phyloP scores from a whole-genome alignment of 1,140 invertebrate genomes.

The Conus betulinus region DNA sequence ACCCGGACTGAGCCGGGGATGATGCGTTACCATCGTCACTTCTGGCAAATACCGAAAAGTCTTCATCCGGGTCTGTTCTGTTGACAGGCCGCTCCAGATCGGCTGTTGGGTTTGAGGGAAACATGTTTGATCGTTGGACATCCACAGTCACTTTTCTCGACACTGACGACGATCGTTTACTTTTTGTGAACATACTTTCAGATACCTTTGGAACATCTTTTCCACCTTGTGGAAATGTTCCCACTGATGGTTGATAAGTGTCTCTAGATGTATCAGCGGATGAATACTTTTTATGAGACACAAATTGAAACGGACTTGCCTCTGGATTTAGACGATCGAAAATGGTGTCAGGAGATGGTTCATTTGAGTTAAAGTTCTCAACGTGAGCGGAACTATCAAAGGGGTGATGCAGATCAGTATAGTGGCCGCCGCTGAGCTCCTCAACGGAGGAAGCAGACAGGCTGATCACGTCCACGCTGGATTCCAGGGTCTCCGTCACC shows the following conservation, averaged over 20 bases:
- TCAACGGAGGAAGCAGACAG: not conserved
- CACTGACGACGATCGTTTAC: not conserved
- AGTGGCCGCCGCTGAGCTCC: not conserved
- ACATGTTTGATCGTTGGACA: not conserved
- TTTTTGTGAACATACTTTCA: not conserved
- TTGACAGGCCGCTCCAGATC: not conserved
- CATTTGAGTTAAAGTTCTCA: not conserved
- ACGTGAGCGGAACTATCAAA: not conserved
- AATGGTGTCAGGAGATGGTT: not conserved
- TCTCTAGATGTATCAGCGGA: not conserved
- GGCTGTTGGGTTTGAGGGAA: not conserved
- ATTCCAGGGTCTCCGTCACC: conserved; percentile 1
- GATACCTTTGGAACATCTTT: not conserved
- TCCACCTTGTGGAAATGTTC: not conserved
- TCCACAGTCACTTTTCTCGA: not conserved
- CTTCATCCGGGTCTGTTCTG: not conserved
- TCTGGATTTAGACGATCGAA: not conserved
- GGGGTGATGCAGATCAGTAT: not conserved
- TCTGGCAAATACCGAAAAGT: not conserved
- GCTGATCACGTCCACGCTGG: not conserved
- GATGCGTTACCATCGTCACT: not conserved
- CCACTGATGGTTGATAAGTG: not conserved
- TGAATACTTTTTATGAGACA: not conserved
- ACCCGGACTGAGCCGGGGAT: not conserved
- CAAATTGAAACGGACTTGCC: not conserved